phyloP scores from a whole-genome alignment of 1,140 invertebrate species.

The Procambarus virginalis region DNA sequence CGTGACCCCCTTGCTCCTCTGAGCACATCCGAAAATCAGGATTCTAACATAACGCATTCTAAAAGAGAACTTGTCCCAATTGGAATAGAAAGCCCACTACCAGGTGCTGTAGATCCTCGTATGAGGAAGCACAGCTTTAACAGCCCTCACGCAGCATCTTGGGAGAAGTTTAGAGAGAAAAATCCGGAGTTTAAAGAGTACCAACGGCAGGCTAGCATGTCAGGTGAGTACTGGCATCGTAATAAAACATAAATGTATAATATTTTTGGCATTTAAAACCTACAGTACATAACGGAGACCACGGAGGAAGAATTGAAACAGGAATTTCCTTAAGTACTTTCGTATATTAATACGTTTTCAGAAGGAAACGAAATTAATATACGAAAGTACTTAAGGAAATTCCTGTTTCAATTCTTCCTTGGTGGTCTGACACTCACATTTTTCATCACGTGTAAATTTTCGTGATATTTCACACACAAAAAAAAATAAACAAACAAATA shows the following conservation, averaged over 20 bases:
- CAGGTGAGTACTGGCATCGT: slow-evolving; percentile 18
- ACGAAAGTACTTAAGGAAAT: no score
- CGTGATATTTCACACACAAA: no score
- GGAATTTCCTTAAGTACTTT: no score
- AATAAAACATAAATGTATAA: not conserved
- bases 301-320: no score
- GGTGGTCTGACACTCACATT: no score
- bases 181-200: slow-evolving; percentile 65
- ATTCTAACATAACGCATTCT: slow-evolving; percentile 1
- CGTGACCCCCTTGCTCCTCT: slow-evolving; percentile 32
- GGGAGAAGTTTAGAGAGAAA: slow-evolving; percentile 69
- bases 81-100: not conserved
- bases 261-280: no score
- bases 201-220: slow-evolving; percentile 57
- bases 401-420: no score
- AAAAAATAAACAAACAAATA: no score
- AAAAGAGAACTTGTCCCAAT: not conserved
- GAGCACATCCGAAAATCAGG: slow-evolving; percentile 8
- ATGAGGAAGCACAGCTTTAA: slow-evolving; percentile 50
- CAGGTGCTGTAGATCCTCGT: not conserved
- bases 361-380: no score
- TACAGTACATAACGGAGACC: no score
- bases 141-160: slow-evolving; percentile 67
- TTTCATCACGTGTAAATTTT: no score
- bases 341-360: no score